Conservation (phyloP, 2,888 invertebrate genomes). For the Tenthredo mesomela region DNA sequence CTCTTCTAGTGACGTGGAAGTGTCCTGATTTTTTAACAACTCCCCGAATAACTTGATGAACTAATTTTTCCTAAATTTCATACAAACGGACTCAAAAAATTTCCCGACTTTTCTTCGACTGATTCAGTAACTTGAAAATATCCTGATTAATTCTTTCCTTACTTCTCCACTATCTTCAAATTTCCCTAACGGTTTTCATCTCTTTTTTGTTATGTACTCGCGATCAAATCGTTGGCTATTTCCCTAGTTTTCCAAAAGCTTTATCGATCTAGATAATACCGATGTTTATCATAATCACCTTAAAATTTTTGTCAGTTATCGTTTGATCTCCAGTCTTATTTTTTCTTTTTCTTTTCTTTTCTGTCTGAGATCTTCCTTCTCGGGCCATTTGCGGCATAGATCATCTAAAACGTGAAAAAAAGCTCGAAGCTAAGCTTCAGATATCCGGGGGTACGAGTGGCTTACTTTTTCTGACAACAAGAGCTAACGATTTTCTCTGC, state of each 20-base stretch:
- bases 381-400: not conserved
- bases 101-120: not conserved
- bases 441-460: slow-evolving; percentile 29
- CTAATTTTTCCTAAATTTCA: not conserved
- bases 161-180: not conserved
- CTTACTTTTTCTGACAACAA: slow-evolving; percentile 33
- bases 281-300: not conserved
- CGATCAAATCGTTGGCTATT: not conserved
- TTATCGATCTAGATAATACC: not conserved
- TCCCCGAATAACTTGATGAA: not conserved
- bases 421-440: not conserved
- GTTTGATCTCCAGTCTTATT: not conserved
- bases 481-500: slow-evolving; percentile 40
- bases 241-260: not conserved
- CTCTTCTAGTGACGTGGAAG: not conserved
- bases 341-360: not conserved
- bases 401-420: not conserved
- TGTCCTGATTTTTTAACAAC: not conserved
- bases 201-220: not conserved
- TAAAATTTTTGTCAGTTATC: not conserved
- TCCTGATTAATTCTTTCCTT: not conserved
- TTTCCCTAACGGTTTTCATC: not conserved
- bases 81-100: not conserved
- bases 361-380: not conserved
- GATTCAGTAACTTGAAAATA: not conserved